Conservation (phyloP, 2,113 vertebrate genomes). For the Carassius auratus region DNA sequence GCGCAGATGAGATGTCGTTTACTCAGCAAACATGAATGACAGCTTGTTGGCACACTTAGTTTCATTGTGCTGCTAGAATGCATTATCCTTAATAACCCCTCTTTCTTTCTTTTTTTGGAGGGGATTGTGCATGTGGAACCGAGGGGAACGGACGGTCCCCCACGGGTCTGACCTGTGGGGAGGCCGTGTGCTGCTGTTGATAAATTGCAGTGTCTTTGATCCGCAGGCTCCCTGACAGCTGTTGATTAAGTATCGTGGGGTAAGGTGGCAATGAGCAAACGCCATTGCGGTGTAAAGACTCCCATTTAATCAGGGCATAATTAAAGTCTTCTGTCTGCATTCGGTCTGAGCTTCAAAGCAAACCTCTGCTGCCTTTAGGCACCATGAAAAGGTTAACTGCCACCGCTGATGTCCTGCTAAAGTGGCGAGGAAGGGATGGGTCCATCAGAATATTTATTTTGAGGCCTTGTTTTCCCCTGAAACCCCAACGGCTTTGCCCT, state of each 20-base stretch:
- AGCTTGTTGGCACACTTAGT: conserved; percentile 38
- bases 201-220: conserved; percentile 52
- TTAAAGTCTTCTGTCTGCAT: conserved; percentile 40
- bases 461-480: neutral
- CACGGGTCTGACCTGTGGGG: conserved; percentile 30
- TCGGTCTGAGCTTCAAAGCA: conserved; percentile 22
- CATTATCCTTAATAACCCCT: conserved; percentile 45
- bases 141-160: neutral
- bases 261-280: conserved; percentile 46
- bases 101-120: conserved; percentile 24
- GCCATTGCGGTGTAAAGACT: conserved; percentile 45
- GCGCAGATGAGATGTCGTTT: neutral
- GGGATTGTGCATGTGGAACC: neutral
- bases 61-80: conserved; percentile 28
- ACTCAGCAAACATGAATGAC: conserved; percentile 39
- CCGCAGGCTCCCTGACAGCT: conserved; percentile 40
- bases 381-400: conserved; percentile 44
- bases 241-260: conserved; percentile 50
- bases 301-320: conserved; percentile 51
- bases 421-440: neutral
- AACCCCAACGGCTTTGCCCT: neutral
- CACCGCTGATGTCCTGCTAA: conserved; percentile 26
- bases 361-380: neutral
- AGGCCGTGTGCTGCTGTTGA: conserved; percentile 31
- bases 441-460: conserved; percentile 5